phyloP scores from a whole-genome alignment of 2,888 invertebrate genomes.

The Osedax frankpressi region DNA sequence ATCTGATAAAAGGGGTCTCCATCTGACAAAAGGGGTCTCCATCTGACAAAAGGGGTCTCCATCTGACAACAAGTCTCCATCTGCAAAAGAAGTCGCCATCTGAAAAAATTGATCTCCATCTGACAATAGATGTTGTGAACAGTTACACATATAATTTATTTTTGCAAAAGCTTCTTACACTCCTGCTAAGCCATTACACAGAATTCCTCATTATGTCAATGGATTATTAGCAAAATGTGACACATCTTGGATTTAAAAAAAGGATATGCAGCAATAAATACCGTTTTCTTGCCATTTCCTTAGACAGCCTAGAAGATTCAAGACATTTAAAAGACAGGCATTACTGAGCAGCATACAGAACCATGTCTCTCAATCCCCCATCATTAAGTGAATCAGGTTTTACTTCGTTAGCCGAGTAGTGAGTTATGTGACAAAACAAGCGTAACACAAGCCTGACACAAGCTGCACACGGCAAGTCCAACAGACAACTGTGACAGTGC shows the following conservation, averaged over 20 bases:
- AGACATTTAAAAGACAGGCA: not conserved
- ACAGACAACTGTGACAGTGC: conserved; percentile 2
- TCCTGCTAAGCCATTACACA: no score
- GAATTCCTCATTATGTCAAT: no score
- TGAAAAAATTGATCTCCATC: no score
- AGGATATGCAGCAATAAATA: not conserved
- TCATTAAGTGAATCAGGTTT: conserved; percentile 7
- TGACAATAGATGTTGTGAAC: no score
- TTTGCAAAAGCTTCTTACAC: no score
- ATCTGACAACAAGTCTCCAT: no score
- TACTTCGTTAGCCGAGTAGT: not conserved
- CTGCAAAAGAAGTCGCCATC: no score
- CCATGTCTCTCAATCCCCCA: not conserved
- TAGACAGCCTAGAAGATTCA: not conserved
- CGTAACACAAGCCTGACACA: no score
- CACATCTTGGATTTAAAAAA: not conserved
- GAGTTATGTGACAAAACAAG: not conserved
- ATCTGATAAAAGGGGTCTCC: no score
- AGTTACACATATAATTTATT: no score
- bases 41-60: no score
- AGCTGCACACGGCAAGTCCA: not conserved
- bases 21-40: no score
- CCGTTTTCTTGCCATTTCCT: conserved; percentile 3
- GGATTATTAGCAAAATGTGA: not conserved
- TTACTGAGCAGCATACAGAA: not conserved